These are phyloP conservation scores for Nephrocerus scutellatus DNA, from an alignment of 2,888 invertebrate genomes.

Conservation along the genomic window DNA sequence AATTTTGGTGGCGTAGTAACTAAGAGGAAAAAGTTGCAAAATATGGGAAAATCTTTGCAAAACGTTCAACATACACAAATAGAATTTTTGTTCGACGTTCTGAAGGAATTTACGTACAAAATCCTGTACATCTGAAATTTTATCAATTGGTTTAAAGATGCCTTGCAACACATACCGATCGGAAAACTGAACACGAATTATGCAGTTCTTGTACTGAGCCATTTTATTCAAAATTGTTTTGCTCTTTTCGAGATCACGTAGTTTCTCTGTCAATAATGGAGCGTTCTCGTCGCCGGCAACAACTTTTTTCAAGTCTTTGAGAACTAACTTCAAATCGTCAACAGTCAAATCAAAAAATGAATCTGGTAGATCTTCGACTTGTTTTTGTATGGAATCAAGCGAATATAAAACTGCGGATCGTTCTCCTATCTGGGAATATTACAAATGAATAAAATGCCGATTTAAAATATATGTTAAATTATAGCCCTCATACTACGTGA, in stretches of 20 bases:
- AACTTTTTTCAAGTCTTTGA: conserved; percentile 64
- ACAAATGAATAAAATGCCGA: conserved; percentile 2
- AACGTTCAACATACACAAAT: conserved; percentile 63
- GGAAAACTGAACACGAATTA: conserved; percentile 81
- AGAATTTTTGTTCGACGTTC: conserved; percentile 60
- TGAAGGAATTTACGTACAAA: conserved; percentile 68
- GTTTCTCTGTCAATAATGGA: conserved; percentile 62
- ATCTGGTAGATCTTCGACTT: conserved; percentile 68
- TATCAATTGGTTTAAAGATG: conserved; percentile 71
- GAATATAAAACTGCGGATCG: conserved; percentile 71
- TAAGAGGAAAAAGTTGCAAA: conserved; percentile 37
- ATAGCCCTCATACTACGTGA: conserved; percentile 31
- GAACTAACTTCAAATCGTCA: conserved; percentile 69
- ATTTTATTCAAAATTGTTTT: conserved; percentile 54
- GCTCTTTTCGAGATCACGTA: conserved; percentile 55
- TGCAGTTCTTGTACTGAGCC: conserved; percentile 64
- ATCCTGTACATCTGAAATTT: conserved; percentile 60
- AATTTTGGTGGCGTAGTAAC: conserved; percentile 80
- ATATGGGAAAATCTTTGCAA: neutral
- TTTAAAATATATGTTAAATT: neutral
- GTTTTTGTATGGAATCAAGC: conserved; percentile 54
- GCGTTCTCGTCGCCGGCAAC: conserved; percentile 61
- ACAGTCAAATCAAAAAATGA: conserved; percentile 83
- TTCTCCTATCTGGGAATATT: conserved; percentile 57
- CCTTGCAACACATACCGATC: conserved; percentile 81